phyloP scores from a whole-genome alignment of 2,797 vertebrate species.

The Rhinoraja longicauda region DNA sequence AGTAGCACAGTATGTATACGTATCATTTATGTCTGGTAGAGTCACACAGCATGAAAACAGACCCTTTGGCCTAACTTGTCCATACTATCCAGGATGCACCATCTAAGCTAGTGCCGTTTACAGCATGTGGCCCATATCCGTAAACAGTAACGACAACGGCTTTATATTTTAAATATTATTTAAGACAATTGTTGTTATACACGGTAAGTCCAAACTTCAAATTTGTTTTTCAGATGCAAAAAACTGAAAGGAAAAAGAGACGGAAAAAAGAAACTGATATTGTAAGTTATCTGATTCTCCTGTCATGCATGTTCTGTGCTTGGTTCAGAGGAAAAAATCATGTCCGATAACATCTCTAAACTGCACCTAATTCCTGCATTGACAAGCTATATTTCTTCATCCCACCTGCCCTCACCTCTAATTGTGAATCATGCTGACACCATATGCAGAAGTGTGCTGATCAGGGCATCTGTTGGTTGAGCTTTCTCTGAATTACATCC shows the following conservation, averaged over 20 bases:
- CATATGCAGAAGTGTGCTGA: background rate
- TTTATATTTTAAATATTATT: background rate
- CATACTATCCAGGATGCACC: too few species aligned
- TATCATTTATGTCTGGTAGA: too few species aligned
- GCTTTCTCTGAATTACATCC: background rate
- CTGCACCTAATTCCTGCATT: background rate
- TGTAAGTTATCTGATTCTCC: slow-evolving; percentile 51
- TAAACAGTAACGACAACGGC: too few species aligned
- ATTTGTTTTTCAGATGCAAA: slow-evolving; percentile 54
- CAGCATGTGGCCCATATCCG: too few species aligned
- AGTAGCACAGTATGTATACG: background rate
- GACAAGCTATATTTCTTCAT: too few species aligned
- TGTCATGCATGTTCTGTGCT: background rate
- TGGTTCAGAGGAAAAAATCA: background rate
- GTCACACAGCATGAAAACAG: too few species aligned
- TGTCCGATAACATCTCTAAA: background rate
- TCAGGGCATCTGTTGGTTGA: background rate
- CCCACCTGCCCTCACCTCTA: too few species aligned
- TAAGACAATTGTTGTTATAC: too few species aligned
- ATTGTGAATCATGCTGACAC: background rate
- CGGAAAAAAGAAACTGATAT: slow-evolving; percentile 73
- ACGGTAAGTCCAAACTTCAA: background rate
- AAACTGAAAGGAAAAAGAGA: slow-evolving; percentile 66
- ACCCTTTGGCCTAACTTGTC: too few species aligned
- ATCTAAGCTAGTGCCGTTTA: too few species aligned